Conservation (phyloP, 2,113 vertebrate species). For the Desmodus rotundus region DNA sequence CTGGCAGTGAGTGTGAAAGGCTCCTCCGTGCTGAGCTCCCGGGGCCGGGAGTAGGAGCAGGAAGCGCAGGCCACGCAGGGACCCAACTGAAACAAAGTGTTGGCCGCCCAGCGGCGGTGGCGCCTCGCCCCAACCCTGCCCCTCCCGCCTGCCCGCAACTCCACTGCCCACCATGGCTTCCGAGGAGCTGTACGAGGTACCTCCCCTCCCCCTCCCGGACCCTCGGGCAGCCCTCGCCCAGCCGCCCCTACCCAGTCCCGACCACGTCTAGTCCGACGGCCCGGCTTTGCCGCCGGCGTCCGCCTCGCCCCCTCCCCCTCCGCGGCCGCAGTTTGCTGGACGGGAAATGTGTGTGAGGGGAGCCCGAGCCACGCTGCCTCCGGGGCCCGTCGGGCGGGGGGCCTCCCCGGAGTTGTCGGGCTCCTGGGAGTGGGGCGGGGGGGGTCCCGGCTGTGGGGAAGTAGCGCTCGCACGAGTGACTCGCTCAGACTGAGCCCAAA, state of each 20-base stretch:
- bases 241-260: not conserved
- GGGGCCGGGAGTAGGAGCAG: constrained; percentile 30
- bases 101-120: constrained; percentile 58
- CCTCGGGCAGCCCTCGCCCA: not conserved
- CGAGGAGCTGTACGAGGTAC: constrained; percentile 87
- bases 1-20: constrained; percentile 66
- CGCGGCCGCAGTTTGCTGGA: constrained; percentile 68
- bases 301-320: constrained; percentile 15
- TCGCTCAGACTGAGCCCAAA: not conserved
- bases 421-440: not conserved
- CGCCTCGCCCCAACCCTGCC: constrained; percentile 45
- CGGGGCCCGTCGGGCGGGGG: not conserved
- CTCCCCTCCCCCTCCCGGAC: constrained; percentile 48
- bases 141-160: constrained; percentile 56
- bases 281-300: not conserved
- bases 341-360: constrained; percentile 77
- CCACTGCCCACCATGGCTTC: constrained; percentile 83
- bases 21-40: constrained; percentile 63
- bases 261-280: not conserved
- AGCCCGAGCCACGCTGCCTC: constrained; percentile 45
- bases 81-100: constrained; percentile 83
- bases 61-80: constrained; percentile 74
- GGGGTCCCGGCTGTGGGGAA: constrained; percentile 60
- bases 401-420: constrained; percentile 20
- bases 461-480: not conserved